These are phyloP conservation scores for Microcebus jonahi DNA, from an alignment of 2,113 vertebrate species.

Conservation along the genomic window DNA sequence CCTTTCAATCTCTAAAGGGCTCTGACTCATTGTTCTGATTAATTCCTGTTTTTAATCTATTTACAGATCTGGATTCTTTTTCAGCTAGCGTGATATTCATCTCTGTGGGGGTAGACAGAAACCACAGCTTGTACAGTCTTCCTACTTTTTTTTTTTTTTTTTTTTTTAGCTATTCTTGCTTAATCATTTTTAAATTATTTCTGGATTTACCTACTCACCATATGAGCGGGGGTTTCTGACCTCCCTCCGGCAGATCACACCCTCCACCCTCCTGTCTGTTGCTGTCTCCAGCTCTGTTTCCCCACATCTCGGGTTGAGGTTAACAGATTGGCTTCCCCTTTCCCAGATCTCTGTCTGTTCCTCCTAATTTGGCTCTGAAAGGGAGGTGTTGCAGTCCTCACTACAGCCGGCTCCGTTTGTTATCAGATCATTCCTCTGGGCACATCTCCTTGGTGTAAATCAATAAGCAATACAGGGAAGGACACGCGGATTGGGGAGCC, in stretches of 20 bases:
- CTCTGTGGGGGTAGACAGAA: constrained; percentile 47
- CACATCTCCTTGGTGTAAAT: constrained; percentile 44
- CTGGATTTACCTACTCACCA: constrained; percentile 9
- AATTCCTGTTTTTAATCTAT: constrained; percentile 68
- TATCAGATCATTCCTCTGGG: constrained; percentile 53
- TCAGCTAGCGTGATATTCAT: constrained; percentile 13
- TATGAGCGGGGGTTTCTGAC: not conserved
- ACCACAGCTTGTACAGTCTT: not conserved
- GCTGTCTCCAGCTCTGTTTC: not conserved
- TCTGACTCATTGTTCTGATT: constrained; percentile 66
- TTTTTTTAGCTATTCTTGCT: constrained; percentile 13
- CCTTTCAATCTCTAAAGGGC: constrained; percentile 1
- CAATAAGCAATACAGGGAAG: not conserved
- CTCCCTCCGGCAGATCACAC: not conserved
- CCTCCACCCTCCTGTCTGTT: not conserved
- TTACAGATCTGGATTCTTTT: constrained; percentile 49
- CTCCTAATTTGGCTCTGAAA: not conserved
- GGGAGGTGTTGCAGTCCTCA: not conserved
- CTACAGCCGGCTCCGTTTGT: not conserved
- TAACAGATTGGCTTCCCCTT: not conserved
- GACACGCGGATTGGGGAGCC: not conserved
- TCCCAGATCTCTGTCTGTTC: not conserved
- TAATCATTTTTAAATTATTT: constrained; percentile 31
- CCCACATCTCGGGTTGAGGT: not conserved
- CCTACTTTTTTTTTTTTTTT: not conserved